A percentile compares a stretch with the other conserved stretches of the same genome.
Evolutionary conservation across 2,888 invertebrate genomes (phyloP).

Genomic region (Nemotelus nigrinus): DNA sequence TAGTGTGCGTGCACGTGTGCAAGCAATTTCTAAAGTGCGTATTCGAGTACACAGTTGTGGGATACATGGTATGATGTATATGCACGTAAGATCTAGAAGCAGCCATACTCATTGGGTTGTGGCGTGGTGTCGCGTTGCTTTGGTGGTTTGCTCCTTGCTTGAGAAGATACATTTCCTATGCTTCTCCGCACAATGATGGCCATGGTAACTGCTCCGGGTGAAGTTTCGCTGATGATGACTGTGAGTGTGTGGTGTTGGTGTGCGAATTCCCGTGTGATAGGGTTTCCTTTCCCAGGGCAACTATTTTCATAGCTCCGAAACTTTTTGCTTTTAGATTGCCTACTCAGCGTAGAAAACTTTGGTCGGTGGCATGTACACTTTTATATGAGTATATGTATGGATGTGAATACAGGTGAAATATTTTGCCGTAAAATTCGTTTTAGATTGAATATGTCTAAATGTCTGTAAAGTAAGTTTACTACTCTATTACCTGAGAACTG

Average conservation of each 20-base stretch:
- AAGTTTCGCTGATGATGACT: conserved; percentile 12
- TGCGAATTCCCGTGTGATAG: conserved; percentile 38
- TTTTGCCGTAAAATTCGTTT: no score
- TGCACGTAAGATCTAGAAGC: conserved; percentile 12
- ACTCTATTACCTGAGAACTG: no score
- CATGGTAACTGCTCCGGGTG: conserved; percentile 42
- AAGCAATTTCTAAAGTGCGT: conserved; percentile 41
- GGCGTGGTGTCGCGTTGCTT: background rate
- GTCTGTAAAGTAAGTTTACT: no score
- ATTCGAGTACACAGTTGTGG: background rate
- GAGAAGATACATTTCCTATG: conserved; percentile 17
- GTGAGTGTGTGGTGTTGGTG: conserved; percentile 4
- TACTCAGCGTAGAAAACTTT: background rate
- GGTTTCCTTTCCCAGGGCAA: conserved; percentile 44
- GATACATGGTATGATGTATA: background rate
- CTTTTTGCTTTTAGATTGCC: conserved; percentile 4
- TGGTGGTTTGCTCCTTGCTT: conserved; percentile 30
- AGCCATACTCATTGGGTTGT: conserved; percentile 2
- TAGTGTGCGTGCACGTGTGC: conserved; percentile 45
- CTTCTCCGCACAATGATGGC: conserved; percentile 27
- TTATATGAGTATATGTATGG: no score
- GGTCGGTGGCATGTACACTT: no score
- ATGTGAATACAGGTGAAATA: no score
- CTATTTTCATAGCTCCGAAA: conserved; percentile 32
- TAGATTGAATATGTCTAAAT: no score